Evolutionary conservation across 2,888 invertebrate genomes (phyloP), one percentile per base, ranked within the genome.

Genomic region (Chesias legatella): DNA sequence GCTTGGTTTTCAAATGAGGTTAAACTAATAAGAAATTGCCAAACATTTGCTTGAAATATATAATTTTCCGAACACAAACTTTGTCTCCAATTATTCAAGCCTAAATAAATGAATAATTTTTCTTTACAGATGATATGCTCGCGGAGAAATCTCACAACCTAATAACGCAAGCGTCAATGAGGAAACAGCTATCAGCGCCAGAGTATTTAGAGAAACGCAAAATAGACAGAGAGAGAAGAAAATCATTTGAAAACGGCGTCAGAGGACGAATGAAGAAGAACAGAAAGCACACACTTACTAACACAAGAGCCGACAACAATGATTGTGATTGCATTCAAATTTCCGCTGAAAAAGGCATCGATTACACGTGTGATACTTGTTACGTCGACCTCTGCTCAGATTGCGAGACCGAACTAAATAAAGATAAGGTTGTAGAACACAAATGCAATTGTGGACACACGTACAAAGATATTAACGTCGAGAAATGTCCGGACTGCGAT

Each of bases 191-290:
- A 36, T 94, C 94, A 13, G 96, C 96, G 0, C 97, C 97, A 0
- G 96, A 97, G 58, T 98, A 98, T 75, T 86, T 97, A 44, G 97
- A 98, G 70, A 93, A 94, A 54, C 89, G 97, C 17, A 95, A 95
- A 68, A 89, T 93, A 36, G 93, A 93, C 57, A 86, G 92, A 32
- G 92, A 93, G 33, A 89, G 93, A 60, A 77, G 92, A 53, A 91
- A 91, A 65, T 90, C 92, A 1, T 88, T 84, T 35, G 92, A 92
- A 67, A 90, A 90, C 33, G 90, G 91, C 29, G 73, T 90, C 27
- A 75, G 91, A 58, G 89, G 89, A 7, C 85, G 92, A 52, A 74
- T 92, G 6, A 90, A 92, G 60, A 92, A 91, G 65, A 85, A 90
- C 37, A 91, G 82, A 41, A 84, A 84, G 59, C 75, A 77, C 35